Conservation (phyloP, 2,113 vertebrate genomes). For the Xenopus laevis region DNA sequence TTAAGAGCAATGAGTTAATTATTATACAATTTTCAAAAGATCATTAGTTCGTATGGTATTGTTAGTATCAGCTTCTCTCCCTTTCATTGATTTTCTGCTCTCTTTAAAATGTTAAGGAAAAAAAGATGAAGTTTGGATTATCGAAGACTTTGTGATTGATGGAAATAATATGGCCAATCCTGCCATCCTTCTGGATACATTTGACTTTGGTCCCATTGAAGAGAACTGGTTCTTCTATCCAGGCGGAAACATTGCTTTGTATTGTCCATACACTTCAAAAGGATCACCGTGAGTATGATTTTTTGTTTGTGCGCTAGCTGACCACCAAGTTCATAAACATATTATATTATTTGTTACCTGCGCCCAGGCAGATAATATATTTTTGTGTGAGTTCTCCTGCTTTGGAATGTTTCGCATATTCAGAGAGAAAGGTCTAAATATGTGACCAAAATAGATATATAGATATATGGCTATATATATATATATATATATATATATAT, state of each 20-base stretch:
- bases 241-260: slow-evolving; percentile 91
- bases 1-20: too few relatives aligned
- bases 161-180: slow-evolving; percentile 85
- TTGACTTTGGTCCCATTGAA: slow-evolving; percentile 87
- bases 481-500: too few relatives aligned
- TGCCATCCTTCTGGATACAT: slow-evolving; percentile 81
- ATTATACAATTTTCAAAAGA: too few relatives aligned
- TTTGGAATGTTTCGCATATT: too few relatives aligned
- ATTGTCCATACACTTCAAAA: slow-evolving; percentile 92
- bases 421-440: too few relatives aligned
- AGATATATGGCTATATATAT: too few relatives aligned
- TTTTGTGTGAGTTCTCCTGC: too few relatives aligned
- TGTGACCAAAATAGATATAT: too few relatives aligned
- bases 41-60: too few relatives aligned
- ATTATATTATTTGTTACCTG: too few relatives aligned
- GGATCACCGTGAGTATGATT: slow-evolving; percentile 78
- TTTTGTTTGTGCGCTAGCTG: neutral
- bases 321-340: neutral
- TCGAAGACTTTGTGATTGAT: slow-evolving; percentile 94
- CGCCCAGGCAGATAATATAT: too few relatives aligned
- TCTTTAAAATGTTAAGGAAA: slow-evolving; percentile 71
- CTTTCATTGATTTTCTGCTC: slow-evolving; percentile 7
- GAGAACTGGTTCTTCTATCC: slow-evolving; percentile 96
- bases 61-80: too few relatives aligned
- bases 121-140: slow-evolving; percentile 97